Evolutionary conservation across 2,797 vertebrate genomes (phyloP), one percentile per base, ranked within the genome.

Genomic region (Pseudomugil tenellus): DNA sequence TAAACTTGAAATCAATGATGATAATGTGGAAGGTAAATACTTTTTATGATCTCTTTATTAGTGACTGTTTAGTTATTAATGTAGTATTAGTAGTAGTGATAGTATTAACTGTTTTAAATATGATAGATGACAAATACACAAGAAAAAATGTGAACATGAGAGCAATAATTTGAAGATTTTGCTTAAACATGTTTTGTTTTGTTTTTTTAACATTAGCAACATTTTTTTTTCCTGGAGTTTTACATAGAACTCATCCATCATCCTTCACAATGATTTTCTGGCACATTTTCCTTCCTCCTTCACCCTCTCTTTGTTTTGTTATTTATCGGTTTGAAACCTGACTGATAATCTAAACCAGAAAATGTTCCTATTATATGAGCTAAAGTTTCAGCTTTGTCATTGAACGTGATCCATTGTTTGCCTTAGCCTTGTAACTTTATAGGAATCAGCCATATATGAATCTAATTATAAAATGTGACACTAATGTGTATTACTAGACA

Each of bases 21-120:
- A 87, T 0, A 80, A 77, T 14, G 34, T 89, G 1, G 75, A 90
- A 79, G 92, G 92, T 94, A 76, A 84, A 69, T 19, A 17, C 29
- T 48, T 46, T 34, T 59, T n/a, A 9, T 14, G 0, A 58, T n/a
- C 19, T 67, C 60, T 53, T 16, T 2, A 34, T 19, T 10, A 21
- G 8, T 6, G 1, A 11, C 11, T 26, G 21, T 3, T 13, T n/a
- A 25, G 11, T 26, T n/a, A 31, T 43, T 1, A 41, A 16, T 16
- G 37, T 39, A 6, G 11, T 12, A 14, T 37, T 37, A 8, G 35
- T 14, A 37, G 37, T 14, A 39, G 14, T 14, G 4, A 5, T 39
- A 14, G 14, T 4, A 21, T 11, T 0, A 63, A 29, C 52, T 19
- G 7, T 19, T n/a, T 43, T 43, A n/a, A 1, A n/a, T 2, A n/a